Conservation (phyloP, 2,888 invertebrate species). For the Dascillus cervinus region DNA sequence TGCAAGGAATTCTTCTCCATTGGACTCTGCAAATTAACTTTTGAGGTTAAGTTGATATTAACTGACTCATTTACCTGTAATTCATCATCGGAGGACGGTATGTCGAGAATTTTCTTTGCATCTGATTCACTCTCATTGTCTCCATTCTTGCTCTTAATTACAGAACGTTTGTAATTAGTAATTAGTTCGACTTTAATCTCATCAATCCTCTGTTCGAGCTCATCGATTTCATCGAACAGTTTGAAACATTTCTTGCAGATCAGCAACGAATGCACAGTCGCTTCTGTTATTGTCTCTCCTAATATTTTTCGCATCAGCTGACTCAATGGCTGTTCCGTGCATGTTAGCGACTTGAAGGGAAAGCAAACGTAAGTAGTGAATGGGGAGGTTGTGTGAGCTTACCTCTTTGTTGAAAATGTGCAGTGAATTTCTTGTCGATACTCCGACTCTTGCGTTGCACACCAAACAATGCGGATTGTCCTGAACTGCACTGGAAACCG, state of each 20-base stretch:
- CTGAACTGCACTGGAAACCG: slow-evolving; percentile 20
- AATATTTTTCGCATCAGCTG: slow-evolving; percentile 44
- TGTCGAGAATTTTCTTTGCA: slow-evolving; percentile 33
- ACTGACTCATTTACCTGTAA: slow-evolving; percentile 12
- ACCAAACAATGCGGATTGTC: slow-evolving; percentile 49
- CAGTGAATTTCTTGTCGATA: slow-evolving; percentile 47
- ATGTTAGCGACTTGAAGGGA: slow-evolving; percentile 28
- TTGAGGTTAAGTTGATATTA: not conserved
- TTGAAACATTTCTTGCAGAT: slow-evolving; percentile 64
- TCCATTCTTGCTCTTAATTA: slow-evolving; percentile 19
- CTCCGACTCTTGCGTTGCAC: slow-evolving; percentile 51
- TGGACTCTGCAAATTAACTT: not conserved
- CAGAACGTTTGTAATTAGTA: slow-evolving; percentile 39
- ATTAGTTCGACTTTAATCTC: slow-evolving; percentile 49
- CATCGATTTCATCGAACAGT: slow-evolving; percentile 55
- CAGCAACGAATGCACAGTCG: slow-evolving; percentile 47
- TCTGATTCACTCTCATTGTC: slow-evolving; percentile 24
- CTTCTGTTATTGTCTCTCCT: slow-evolving; percentile 45
- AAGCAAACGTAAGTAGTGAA: slow-evolving; percentile 1
- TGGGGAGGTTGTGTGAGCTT: too few relatives aligned
- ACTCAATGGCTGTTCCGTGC: slow-evolving; percentile 27
- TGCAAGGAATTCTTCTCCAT: slow-evolving; percentile 19
- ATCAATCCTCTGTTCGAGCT: slow-evolving; percentile 44
- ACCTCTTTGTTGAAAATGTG: slow-evolving; percentile 46
- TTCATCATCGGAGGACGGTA: slow-evolving; percentile 39